Conservation (phyloP, 2,797 vertebrate species). For the Coccyzus lansbergi region DNA sequence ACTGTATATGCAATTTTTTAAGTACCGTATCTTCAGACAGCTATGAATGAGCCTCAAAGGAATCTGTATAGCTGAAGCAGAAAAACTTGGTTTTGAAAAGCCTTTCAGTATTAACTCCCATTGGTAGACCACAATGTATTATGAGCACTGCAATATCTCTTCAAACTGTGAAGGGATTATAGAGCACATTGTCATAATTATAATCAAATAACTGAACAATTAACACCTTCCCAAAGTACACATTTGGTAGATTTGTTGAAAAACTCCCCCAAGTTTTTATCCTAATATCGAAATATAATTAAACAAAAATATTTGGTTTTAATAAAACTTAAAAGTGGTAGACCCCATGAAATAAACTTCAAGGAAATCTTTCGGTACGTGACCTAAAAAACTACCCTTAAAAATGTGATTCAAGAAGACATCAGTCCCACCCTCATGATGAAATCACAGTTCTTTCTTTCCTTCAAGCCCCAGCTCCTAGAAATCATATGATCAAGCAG, state of each 20-base stretch:
- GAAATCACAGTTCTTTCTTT: not conserved
- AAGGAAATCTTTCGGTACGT: not conserved
- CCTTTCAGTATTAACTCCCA: slow-evolving; percentile 56
- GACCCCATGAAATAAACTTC: not conserved
- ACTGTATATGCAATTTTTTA: not conserved
- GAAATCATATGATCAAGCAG: not conserved
- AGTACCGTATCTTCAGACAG: not conserved
- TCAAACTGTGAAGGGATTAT: slow-evolving; percentile 54
- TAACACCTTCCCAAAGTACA: not conserved
- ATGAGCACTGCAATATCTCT: slow-evolving; percentile 44
- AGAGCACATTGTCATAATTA: slow-evolving; percentile 45
- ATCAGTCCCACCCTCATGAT: not conserved
- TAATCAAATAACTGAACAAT: slow-evolving; percentile 65
- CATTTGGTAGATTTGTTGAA: not conserved
- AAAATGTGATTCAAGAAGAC: not conserved
- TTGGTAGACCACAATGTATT: slow-evolving; percentile 42
- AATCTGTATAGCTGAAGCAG: not conserved
- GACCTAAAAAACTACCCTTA: not conserved
- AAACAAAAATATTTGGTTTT: not conserved
- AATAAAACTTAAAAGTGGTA: not conserved
- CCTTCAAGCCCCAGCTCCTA: not conserved
- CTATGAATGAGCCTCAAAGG: slow-evolving; percentile 7
- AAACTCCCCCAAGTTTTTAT: not conserved
- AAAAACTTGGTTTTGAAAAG: slow-evolving; percentile 33
- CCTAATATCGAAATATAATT: not conserved